phyloP scores from a whole-genome alignment of 1,140 invertebrate species.

The Tribolium castaneum region DNA sequence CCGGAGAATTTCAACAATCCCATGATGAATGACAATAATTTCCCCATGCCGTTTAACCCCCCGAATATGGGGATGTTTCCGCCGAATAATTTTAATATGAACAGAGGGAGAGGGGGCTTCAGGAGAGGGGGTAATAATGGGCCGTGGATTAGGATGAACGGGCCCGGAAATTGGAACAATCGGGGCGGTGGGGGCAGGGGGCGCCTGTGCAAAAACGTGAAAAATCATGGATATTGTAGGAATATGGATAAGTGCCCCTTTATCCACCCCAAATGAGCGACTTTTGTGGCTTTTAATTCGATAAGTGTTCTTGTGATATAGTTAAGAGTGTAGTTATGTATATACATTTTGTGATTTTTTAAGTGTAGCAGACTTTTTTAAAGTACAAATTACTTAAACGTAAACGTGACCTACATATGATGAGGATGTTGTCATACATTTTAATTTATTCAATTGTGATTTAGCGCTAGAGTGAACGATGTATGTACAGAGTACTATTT shows the following conservation, averaged over 20 bases:
- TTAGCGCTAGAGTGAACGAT: conserved; percentile 7
- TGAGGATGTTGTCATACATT: conserved; percentile 24
- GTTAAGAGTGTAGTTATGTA: conserved; percentile 15
- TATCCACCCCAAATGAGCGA: conserved; percentile 71
- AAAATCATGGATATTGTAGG: conserved; percentile 79
- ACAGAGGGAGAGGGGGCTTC: conserved; percentile 52
- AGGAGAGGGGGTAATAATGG: conserved; percentile 56
- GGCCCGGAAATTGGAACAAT: conserved; percentile 65
- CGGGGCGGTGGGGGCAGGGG: conserved; percentile 66
- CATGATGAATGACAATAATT: conserved; percentile 54
- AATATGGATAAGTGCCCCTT: conserved; percentile 82
- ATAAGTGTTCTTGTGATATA: conserved; percentile 18
- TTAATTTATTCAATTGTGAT: conserved; percentile 36
- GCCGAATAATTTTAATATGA: conserved; percentile 58
- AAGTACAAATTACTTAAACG: conserved; percentile 22
- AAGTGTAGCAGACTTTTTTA: neutral
- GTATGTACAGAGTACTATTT: conserved; percentile 14
- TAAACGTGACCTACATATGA: neutral
- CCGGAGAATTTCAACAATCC: conserved; percentile 54
- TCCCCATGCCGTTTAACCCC: conserved; percentile 48
- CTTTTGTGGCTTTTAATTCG: conserved; percentile 1
- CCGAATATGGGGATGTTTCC: conserved; percentile 57
- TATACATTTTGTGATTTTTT: conserved; percentile 13
- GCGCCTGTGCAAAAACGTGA: conserved; percentile 80
- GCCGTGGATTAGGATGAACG: conserved; percentile 65